These are phyloP conservation scores for Drosophila albomicans DNA, from an alignment of 1,140 invertebrate species.

Conservation along the genomic window DNA sequence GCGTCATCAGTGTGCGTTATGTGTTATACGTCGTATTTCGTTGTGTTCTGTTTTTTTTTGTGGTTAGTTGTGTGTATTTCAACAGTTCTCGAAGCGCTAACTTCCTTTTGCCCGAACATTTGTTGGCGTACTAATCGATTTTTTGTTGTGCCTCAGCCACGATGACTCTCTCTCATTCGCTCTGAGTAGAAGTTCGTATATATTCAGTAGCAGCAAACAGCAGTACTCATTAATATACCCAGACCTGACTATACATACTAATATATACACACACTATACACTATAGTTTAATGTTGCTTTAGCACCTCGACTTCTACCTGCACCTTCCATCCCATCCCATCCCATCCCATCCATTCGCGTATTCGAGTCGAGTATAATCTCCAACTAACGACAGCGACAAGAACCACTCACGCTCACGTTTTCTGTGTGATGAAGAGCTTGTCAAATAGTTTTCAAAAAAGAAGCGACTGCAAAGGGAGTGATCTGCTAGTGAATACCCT, in stretches of 20 bases:
- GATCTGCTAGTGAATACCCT: neutral
- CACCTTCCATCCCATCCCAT: conserved; percentile 18
- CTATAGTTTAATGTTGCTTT: neutral
- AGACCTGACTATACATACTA: conserved; percentile 15
- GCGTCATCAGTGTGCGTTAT: conserved; percentile 42
- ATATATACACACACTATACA: no score
- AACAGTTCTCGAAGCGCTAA: conserved; percentile 44
- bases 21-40: conserved; percentile 18
- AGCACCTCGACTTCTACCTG: neutral
- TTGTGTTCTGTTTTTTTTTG: no score
- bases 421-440: conserved; percentile 59
- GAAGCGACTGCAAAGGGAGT: conserved; percentile 14
- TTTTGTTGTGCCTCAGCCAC: conserved; percentile 12
- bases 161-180: neutral
- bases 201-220: conserved; percentile 22
- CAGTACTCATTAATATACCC: conserved; percentile 25
- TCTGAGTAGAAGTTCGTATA: conserved; percentile 3
- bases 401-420: conserved; percentile 55
- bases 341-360: neutral
- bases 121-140: conserved; percentile 71
- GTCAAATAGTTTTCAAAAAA: conserved; percentile 58
- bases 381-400: conserved; percentile 20
- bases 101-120: conserved; percentile 49
- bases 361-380: conserved; percentile 41
- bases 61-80: conserved; percentile 47